phyloP scores from a whole-genome alignment of 2,888 invertebrate species.

The Folsomia manolachei region DNA sequence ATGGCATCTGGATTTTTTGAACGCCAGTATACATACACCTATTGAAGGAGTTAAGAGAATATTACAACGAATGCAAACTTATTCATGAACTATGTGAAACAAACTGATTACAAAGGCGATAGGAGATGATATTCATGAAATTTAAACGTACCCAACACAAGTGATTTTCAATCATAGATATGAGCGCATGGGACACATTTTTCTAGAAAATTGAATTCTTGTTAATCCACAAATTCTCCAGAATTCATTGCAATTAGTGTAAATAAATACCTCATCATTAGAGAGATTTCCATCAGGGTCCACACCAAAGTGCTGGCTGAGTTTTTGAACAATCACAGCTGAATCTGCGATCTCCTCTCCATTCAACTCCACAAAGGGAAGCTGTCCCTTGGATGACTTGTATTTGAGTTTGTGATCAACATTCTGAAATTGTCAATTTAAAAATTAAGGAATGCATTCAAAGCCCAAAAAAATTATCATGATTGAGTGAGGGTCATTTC shows the following conservation, averaged over 20 bases:
- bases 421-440: constrained; percentile 62
- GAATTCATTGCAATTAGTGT: too few relatives aligned
- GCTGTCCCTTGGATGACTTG: constrained; percentile 88
- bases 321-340: constrained; percentile 81
- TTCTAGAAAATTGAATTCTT: too few relatives aligned
- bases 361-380: constrained; percentile 92
- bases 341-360: constrained; percentile 93
- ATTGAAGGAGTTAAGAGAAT: too few relatives aligned
- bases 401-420: constrained; percentile 91
- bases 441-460: not conserved
- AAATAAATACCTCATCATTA: too few relatives aligned
- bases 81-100: too few relatives aligned
- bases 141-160: too few relatives aligned
- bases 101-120: too few relatives aligned
- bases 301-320: constrained; percentile 76
- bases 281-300: constrained; percentile 79
- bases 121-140: too few relatives aligned
- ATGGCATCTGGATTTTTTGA: constrained; percentile 86
- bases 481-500: not conserved
- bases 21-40: constrained; percentile 87
- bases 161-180: constrained; percentile 92
- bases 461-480: not conserved
- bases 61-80: too few relatives aligned
- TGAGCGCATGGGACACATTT: constrained; percentile 84
- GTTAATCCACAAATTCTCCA: too few relatives aligned